phyloP scores from a whole-genome alignment of 2,888 invertebrate genomes.

The Molanna angustata region DNA sequence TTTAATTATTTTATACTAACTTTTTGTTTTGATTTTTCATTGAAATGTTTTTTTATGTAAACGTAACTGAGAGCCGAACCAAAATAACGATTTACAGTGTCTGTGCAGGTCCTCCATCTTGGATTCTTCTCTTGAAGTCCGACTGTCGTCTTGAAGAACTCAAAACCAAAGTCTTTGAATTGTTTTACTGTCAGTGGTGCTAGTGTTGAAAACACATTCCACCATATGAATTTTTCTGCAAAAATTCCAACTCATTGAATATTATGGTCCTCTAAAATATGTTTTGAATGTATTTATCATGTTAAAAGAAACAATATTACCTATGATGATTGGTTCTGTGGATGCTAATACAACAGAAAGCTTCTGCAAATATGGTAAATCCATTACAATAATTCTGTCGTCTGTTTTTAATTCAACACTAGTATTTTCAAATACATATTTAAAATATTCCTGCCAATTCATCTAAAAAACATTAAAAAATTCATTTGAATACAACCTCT shows the following conservation, averaged over 20 bases:
- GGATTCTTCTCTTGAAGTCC: conserved; percentile 63
- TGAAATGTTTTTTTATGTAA: conserved; percentile 61
- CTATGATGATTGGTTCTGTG: conserved; percentile 55
- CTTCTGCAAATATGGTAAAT: conserved; percentile 63
- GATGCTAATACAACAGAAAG: conserved; percentile 53
- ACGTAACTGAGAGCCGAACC: conserved; percentile 65
- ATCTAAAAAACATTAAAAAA: conserved; percentile 56
- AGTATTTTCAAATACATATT: conserved; percentile 58
- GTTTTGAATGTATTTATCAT: no score
- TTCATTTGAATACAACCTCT: no score
- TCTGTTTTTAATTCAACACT: conserved; percentile 50
- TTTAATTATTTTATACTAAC: conserved; percentile 46
- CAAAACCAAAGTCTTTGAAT: conserved; percentile 61
- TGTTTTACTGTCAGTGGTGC: conserved; percentile 58
- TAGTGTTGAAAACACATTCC: conserved; percentile 65
- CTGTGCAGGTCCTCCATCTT: conserved; percentile 62
- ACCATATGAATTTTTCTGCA: conserved; percentile 69
- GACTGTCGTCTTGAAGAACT: conserved; percentile 63
- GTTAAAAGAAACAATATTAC: conserved; percentile 40
- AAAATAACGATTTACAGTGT: conserved; percentile 63
- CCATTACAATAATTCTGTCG: conserved; percentile 64
- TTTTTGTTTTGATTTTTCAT: conserved; percentile 57
- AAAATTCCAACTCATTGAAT: no score
- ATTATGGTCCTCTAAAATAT: no score
- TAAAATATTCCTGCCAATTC: conserved; percentile 61